Base-by-base conservation (phyloP, 2,888 invertebrate species). In the Hypomecis atomaria region DNA sequence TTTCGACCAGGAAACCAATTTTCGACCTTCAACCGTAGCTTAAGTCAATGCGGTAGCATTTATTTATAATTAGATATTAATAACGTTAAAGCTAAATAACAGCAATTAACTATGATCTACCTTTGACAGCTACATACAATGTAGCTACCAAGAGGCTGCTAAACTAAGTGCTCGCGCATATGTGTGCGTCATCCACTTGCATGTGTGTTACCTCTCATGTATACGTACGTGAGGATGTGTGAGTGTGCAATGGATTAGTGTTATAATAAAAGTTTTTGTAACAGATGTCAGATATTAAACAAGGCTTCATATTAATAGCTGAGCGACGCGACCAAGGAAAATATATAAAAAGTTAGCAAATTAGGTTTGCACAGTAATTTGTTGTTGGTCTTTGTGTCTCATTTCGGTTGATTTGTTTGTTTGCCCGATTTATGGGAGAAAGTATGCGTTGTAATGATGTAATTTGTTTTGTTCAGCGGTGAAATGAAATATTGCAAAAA, bases 201-300 rank as follows among this genome's bases (percentile, higher is more conserved):
- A 75, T 78, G 69, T 67, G 75, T 78, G 72, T 76, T 77, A 77
- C 75, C 68, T 66, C 71, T 76, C 23, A 69, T 71, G 58, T 72
- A 78, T 75, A 69, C 73, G 76, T n/a, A 73, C 74, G 68, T 71
- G 60, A 71, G 66, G 75, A 71, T 82, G 81, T 78, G 72, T 76
- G 78, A 66, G 85, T 86, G 84, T 90, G 91, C 92, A 90, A 91
- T 89, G 90, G 92, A 92, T 92, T 92, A 92, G 90, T 88, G 83
- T 92, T 91, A 92, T 92, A 92, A 92, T 92, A 92, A 92, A 92
- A 92, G 92, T 92, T 92, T 92, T 92, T 91, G 92, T 87, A 91
- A 90, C 92, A 92, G 90, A 92, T 92, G 92, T 91, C 91, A 89
- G 88, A 92, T 92, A 92, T 92, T 92, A 92, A 92, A 91, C 90